Conservation (phyloP, 2,888 invertebrate species). For the Rhagophthalmus giganteus region DNA sequence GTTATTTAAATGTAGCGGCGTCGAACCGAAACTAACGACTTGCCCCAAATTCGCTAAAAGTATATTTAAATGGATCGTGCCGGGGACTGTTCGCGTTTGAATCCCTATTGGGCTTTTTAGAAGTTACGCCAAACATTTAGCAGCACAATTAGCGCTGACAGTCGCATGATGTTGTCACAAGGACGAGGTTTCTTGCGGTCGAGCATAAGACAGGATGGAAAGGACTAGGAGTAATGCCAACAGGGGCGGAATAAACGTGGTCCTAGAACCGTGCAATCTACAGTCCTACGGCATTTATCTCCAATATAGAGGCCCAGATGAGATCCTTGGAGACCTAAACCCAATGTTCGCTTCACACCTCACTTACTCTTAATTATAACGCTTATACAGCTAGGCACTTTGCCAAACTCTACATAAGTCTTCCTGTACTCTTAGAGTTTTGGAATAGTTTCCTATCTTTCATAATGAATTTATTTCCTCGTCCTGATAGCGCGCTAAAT, state of each 20-base stretch:
- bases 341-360: slow-evolving; percentile 52
- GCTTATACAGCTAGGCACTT: slow-evolving; percentile 39
- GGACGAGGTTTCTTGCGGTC: slow-evolving; percentile 30
- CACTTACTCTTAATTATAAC: slow-evolving; percentile 53
- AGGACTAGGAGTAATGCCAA: slow-evolving; percentile 23
- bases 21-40: slow-evolving; percentile 15
- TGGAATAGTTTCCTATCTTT: slow-evolving; percentile 25
- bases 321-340: slow-evolving; percentile 48
- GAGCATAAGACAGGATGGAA: slow-evolving; percentile 19
- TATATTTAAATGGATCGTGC: slow-evolving; percentile 13
- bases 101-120: slow-evolving; percentile 6
- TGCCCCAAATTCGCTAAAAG: slow-evolving; percentile 7
- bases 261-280: slow-evolving; percentile 29
- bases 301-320: slow-evolving; percentile 47
- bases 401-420: slow-evolving; percentile 32
- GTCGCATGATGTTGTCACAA: slow-evolving; percentile 19
- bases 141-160: slow-evolving; percentile 30
- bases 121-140: slow-evolving; percentile 29
- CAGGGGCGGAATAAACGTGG: slow-evolving; percentile 26
- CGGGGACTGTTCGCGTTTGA: slow-evolving; percentile 9
- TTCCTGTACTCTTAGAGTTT: slow-evolving; percentile 25
- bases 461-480: slow-evolving; percentile 25
- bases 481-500: slow-evolving; percentile 14
- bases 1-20: slow-evolving; percentile 17
- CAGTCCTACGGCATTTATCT: slow-evolving; percentile 37